A percentile compares a stretch with the other conserved stretches of the same genome.
Evolutionary conservation across 2,113 vertebrate species (phyloP).

Genomic region (Trematomus loennbergii): DNA sequence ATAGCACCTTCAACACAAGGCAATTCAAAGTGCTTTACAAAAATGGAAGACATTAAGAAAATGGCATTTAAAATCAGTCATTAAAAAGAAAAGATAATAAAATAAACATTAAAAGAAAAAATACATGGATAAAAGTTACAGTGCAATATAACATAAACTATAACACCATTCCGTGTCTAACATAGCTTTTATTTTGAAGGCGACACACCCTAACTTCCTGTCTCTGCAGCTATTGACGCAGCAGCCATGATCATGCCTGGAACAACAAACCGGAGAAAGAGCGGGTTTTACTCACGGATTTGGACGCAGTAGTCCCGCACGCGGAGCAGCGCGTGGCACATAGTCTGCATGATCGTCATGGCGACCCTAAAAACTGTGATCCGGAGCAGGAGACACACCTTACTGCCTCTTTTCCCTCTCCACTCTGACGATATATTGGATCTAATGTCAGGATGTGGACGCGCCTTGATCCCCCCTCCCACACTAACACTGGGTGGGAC

Average conservation of each 20-base stretch:
- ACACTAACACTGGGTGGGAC: slow-evolving; percentile 61
- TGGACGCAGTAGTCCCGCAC: slow-evolving; percentile 80
- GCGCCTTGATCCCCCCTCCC: slow-evolving; percentile 50
- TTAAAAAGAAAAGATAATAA: too few relatives aligned
- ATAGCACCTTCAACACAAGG: too few relatives aligned
- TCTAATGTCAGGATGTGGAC: slow-evolving; percentile 74
- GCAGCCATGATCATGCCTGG: slow-evolving; percentile 11
- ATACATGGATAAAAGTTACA: too few relatives aligned
- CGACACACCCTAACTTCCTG: not conserved
- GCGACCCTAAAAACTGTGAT: not conserved
- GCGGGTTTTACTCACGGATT: slow-evolving; percentile 76
- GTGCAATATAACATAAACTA: too few relatives aligned
- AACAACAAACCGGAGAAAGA: slow-evolving; percentile 28
- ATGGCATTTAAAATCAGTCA: too few relatives aligned
- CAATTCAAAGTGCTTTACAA: too few relatives aligned
- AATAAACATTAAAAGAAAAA: too few relatives aligned
- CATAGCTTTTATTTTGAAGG: slow-evolving; percentile 59
- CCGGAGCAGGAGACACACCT: slow-evolving; percentile 14
- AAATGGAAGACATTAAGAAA: too few relatives aligned
- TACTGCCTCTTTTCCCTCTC: slow-evolving; percentile 39
- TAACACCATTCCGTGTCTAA: too few relatives aligned
- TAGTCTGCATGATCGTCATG: slow-evolving; percentile 65
- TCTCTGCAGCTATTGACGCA: not conserved
- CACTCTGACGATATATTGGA: slow-evolving; percentile 64
- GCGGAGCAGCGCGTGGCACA: slow-evolving; percentile 64